Conservation (phyloP, 2,888 invertebrate species). For the Melieria picta region DNA sequence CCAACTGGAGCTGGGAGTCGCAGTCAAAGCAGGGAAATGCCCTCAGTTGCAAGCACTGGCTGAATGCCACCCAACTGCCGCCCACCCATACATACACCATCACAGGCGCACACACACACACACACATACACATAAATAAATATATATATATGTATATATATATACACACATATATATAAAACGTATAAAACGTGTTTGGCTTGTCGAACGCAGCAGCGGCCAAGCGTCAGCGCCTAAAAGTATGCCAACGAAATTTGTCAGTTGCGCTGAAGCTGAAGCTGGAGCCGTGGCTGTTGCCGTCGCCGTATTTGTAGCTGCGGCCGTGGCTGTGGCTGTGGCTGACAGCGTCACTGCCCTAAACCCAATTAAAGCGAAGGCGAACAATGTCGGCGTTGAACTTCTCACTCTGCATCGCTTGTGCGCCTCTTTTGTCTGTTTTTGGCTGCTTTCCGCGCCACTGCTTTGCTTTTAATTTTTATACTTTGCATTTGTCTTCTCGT, state of each 20-base stretch:
- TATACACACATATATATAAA: not conserved
- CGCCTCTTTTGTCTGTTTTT: not conserved
- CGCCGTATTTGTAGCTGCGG: too few species aligned
- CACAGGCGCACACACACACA: not conserved
- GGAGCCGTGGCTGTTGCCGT: constrained; percentile 2
- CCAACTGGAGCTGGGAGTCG: too few species aligned
- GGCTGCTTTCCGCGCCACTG: too few species aligned
- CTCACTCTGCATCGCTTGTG: not conserved
- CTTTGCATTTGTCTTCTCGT: too few species aligned
- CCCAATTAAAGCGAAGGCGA: constrained; percentile 23
- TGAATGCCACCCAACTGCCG: too few species aligned
- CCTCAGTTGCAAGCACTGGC: too few species aligned
- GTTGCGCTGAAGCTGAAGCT: not conserved
- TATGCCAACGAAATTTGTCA: constrained; percentile 2
- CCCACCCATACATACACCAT: not conserved
- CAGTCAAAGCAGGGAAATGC: too few species aligned
- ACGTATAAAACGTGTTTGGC: not conserved
- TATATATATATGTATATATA: not conserved
- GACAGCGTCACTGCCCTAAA: not conserved
- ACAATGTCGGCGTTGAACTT: not conserved
- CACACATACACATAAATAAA: not conserved
- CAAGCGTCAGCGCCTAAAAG: not conserved
- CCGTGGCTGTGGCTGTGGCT: too few species aligned
- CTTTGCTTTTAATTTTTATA: too few species aligned
- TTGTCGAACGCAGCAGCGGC: not conserved